Percentiles rank a stretch among this genome's conserved stretches.
phyloP scores from a whole-genome alignment of 2,888 invertebrate species.

The Autographa pulchrina region DNA sequence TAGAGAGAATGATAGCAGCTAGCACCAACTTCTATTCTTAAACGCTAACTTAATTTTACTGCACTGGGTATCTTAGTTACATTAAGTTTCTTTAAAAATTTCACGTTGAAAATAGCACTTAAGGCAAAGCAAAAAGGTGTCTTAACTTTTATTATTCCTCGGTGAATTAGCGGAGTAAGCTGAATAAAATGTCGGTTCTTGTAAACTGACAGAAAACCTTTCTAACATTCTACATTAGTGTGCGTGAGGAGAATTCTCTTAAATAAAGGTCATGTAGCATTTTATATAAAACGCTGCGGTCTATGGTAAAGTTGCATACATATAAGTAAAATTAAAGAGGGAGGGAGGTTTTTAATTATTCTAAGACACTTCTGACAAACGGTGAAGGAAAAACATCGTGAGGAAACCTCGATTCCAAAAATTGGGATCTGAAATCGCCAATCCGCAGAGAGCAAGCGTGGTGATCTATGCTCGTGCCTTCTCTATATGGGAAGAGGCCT shows the following conservation, averaged over 20 bases:
- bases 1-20: slow-evolving; percentile 23
- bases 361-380: too few relatives aligned
- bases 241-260: background rate
- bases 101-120: slow-evolving; percentile 48
- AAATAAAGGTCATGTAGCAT: background rate
- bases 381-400: too few relatives aligned
- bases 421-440: too few relatives aligned
- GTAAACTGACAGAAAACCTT: background rate
- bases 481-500: too few relatives aligned
- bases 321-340: too few relatives aligned
- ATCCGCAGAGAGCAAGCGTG: too few relatives aligned
- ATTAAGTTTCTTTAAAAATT: slow-evolving; percentile 43
- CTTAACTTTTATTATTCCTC: slow-evolving; percentile 43
- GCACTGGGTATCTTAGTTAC: slow-evolving; percentile 39
- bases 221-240: background rate
- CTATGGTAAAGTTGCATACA: too few relatives aligned
- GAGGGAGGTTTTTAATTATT: too few relatives aligned
- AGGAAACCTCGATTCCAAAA: too few relatives aligned
- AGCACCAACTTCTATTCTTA: slow-evolving; percentile 16
- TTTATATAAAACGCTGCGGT: too few relatives aligned
- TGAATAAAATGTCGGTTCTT: slow-evolving; percentile 39
- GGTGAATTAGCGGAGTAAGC: slow-evolving; percentile 43
- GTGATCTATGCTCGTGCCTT: too few relatives aligned
- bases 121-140: slow-evolving; percentile 20
- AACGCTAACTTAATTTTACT: slow-evolving; percentile 42